phyloP scores from a whole-genome alignment of 2,797 vertebrate species.

The Sphaeramia orbicularis region DNA sequence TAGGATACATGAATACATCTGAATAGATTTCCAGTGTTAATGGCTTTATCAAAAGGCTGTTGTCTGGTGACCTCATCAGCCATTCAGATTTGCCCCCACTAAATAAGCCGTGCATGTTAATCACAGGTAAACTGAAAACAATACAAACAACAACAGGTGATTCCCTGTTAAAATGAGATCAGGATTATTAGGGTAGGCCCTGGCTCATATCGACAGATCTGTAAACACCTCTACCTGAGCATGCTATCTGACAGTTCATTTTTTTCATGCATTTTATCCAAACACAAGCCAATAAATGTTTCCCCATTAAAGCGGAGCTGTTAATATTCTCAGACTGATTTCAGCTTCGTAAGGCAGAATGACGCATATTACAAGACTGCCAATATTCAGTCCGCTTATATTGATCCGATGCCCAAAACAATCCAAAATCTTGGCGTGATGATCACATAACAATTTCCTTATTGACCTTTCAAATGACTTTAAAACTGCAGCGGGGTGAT shows the following conservation, averaged over 20 bases:
- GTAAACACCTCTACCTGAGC: not conserved
- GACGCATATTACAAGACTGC: conserved; percentile 10
- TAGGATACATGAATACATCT: conserved; percentile 49
- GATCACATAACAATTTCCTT: conserved; percentile 33
- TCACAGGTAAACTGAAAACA: conserved; percentile 16
- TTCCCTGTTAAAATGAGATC: not conserved
- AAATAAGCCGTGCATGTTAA: conserved; percentile 25
- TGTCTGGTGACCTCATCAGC: conserved; percentile 24
- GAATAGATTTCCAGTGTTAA: conserved; percentile 41
- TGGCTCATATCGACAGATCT: not conserved
- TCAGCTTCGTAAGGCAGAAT: conserved; percentile 13
- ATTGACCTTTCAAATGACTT: conserved; percentile 52
- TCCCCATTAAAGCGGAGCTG: not conserved
- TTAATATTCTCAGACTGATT: not conserved
- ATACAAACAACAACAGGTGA: conserved; percentile 26
- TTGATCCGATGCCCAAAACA: conserved; percentile 20
- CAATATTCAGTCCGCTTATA: conserved; percentile 12
- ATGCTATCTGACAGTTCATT: not conserved
- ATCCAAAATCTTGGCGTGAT: conserved; percentile 37
- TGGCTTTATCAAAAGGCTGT: conserved; percentile 30
- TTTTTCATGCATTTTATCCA: too few relatives aligned
- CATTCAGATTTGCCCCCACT: conserved; percentile 34
- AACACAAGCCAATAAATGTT: not conserved
- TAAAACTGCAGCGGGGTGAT: conserved; percentile 19
- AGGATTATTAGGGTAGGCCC: conserved; percentile 17